These are phyloP conservation scores for Cephalopachus bancanus DNA, from an alignment of 2,797 vertebrate genomes.

Conservation along the genomic window DNA sequence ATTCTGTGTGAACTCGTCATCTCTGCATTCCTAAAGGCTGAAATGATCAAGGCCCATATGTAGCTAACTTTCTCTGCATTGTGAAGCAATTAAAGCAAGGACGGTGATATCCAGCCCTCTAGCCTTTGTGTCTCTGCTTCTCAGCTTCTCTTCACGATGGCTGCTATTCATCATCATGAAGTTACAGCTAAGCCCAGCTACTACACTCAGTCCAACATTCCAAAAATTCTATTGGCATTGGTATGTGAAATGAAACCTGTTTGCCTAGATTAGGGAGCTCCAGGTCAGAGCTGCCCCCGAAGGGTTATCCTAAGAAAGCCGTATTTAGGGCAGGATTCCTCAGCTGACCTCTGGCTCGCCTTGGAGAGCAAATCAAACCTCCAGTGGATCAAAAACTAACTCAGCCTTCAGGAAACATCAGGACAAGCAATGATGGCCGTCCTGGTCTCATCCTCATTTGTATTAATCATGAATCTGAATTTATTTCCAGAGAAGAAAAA, in stretches of 20 bases:
- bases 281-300: neutral
- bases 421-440: neutral
- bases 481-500: conserved; percentile 52
- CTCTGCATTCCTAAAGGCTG: neutral
- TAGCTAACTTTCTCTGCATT: neutral
- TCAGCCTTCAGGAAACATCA: conserved; percentile 32
- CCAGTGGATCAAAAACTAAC: neutral
- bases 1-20: neutral
- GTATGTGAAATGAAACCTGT: neutral
- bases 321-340: conserved; percentile 41
- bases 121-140: neutral
- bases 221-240: neutral
- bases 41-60: neutral
- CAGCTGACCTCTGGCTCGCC: neutral
- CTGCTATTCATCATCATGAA: neutral
- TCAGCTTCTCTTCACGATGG: neutral
- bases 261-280: neutral
- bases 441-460: neutral
- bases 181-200: neutral
- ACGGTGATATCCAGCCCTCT: neutral
- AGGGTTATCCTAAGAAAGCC: neutral
- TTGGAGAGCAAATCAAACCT: conserved; percentile 16
- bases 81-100: neutral
- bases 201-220: neutral
- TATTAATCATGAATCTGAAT: neutral